Base-by-base conservation (phyloP, 2,797 vertebrate species). In the Lagocephalus sceleratus region DNA sequence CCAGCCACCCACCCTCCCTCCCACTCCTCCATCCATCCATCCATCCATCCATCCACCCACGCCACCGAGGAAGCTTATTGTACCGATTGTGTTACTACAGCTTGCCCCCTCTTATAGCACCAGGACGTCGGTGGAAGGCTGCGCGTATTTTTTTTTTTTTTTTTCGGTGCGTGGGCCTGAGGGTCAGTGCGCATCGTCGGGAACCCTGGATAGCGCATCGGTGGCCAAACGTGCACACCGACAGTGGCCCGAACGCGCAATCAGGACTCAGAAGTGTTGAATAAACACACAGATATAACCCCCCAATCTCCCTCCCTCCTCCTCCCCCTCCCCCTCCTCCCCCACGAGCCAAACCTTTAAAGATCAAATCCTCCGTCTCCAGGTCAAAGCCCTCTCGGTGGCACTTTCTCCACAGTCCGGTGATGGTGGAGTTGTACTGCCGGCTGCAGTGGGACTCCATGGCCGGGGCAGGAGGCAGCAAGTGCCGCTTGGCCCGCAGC, bases 391-490 rank as follows among this genome's bases (percentile, higher is more conserved):
- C 94, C 52, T 89, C 89, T 20, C 94, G 90, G 70, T 94, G 94
- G 65, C 94, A 95, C 87, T 89, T 93, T 61, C 90, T 91, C 94
- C 94, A 95, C 70, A 96, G 92, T 45, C 94, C 94, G 57, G 92
- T 92, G 44, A 92, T 86, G 61, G 94, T 94, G 60, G 94, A 95
- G 88, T 95, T 95, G 84, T 92, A 95, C 71, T 92, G 92, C 79
- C 94, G 94, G 85, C 88, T 92, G 90, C 94, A 94, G 73, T 92
- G 92, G 21, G 93, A 92, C 80, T 95, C 94, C 90, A 93, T 86
- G 51, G 89, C 91, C 51, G 91, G 85, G 50, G 89, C 89, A 58
- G 86, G 86, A 54, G 89, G 83, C 76, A 82, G 72, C 56, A 89
- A 85, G 69, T 87, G 82, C 57, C 84, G 85, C 63, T 84, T 84